These are phyloP conservation scores for Otis tarda DNA, from an alignment of 2,113 vertebrate species.

Conservation along the genomic window DNA sequence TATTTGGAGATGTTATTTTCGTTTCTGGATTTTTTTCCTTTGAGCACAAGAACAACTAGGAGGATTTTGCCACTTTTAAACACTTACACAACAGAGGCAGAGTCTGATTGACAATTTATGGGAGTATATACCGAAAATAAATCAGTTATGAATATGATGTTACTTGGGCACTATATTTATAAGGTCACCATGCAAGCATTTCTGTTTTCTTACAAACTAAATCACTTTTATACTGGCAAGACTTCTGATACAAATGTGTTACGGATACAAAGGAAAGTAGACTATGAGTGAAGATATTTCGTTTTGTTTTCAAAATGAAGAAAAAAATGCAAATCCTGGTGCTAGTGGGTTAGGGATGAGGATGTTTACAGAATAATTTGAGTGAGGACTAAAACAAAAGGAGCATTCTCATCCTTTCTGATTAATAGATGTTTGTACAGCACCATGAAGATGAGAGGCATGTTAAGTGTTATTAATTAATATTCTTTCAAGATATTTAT, in stretches of 20 bases:
- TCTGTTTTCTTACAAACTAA: neutral
- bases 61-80: neutral
- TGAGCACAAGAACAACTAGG: too few species aligned
- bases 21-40: neutral
- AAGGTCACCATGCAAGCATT: accelerated
- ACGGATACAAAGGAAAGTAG: neutral
- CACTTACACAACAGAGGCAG: neutral
- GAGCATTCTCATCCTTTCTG: conserved; percentile 13
- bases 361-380: conserved; percentile 29
- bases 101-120: neutral
- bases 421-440: conserved; percentile 34
- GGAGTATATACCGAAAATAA: neutral
- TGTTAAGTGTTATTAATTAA: conserved; percentile 54
- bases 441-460: neutral
- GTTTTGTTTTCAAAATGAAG: neutral
- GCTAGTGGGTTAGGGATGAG: neutral
- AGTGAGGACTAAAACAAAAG: conserved; percentile 38
- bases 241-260: neutral
- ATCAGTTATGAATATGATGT: neutral
- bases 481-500: conserved; percentile 30
- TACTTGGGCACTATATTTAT: neutral
- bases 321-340: neutral
- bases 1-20: neutral
- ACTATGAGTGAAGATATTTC: neutral
- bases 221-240: neutral